Evolutionary conservation across 2,797 vertebrate species (phyloP).

Genomic region (Balearica regulorum): DNA sequence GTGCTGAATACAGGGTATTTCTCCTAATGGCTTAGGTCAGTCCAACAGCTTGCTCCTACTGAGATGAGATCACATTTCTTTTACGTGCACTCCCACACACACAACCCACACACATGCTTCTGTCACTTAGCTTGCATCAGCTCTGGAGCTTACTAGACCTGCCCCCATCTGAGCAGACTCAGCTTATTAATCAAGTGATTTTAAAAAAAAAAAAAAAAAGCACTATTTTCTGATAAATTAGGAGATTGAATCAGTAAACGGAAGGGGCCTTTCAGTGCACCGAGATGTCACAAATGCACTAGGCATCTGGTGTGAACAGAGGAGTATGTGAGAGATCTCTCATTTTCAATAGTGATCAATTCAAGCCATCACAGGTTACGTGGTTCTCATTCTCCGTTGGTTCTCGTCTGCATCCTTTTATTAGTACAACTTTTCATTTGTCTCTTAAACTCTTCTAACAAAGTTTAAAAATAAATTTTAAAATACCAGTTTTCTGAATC

Average conservation of each 20-base stretch:
- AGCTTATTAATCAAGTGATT: background rate
- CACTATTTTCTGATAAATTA: background rate
- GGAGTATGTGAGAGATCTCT: background rate
- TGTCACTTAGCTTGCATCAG: background rate
- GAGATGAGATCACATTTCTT: background rate
- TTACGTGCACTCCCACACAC: rapidly evolving
- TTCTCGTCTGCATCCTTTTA: background rate
- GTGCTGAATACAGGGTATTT: background rate
- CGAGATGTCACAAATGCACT: background rate
- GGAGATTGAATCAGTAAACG: background rate
- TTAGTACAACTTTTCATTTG: background rate
- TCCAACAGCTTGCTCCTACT: background rate
- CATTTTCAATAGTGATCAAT: background rate
- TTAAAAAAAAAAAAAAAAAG: no score
- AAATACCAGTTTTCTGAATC: background rate
- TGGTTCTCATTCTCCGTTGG: background rate
- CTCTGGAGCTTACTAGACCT: background rate
- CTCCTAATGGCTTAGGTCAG: background rate
- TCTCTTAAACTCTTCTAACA: background rate
- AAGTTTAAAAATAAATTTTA: background rate
- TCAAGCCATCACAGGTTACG: background rate
- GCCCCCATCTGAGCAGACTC: background rate
- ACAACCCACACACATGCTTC: background rate
- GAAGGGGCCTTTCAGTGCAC: background rate
- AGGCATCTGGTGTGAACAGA: background rate